These are phyloP conservation scores for Chaetodon auriga DNA, from an alignment of 2,113 vertebrate genomes.

Conservation along the genomic window DNA sequence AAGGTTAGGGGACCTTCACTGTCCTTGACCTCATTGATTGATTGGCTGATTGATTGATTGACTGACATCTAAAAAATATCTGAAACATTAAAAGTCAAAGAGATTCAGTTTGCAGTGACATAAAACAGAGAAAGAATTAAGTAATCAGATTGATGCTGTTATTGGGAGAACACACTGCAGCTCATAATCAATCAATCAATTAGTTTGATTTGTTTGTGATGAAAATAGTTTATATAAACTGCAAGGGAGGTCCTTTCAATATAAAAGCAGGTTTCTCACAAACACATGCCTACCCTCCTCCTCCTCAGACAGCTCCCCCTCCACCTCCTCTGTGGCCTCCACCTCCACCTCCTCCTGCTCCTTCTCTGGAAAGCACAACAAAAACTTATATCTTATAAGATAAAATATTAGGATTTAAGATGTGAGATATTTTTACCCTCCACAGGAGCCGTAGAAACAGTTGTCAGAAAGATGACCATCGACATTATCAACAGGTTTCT, in stretches of 20 bases:
- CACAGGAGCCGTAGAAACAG: slow-evolving; percentile 74
- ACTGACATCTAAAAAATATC: neutral
- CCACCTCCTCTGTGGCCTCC: slow-evolving; percentile 75
- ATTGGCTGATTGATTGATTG: neutral
- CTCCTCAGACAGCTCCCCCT: slow-evolving; percentile 84
- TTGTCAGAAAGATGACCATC: slow-evolving; percentile 64
- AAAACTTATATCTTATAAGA: neutral
- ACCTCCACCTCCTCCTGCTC: slow-evolving; percentile 79
- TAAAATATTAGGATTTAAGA: neutral
- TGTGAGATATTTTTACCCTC: slow-evolving; percentile 70
- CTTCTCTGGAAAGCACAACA: slow-evolving; percentile 75
- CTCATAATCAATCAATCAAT: neutral
- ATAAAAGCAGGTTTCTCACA: slow-evolving; percentile 1
- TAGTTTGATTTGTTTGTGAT: neutral
- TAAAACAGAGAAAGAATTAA: neutral
- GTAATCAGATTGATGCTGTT: neutral
- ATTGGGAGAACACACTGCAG: too few relatives aligned
- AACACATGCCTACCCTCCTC: slow-evolving; percentile 80
- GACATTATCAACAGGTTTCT: slow-evolving; percentile 78
- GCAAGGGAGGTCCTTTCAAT: neutral
- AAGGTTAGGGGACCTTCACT: too few relatives aligned
- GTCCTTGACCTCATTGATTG: too few relatives aligned
- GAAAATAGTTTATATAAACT: neutral
- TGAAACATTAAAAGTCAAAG: too few relatives aligned
- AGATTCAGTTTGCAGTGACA: neutral